Base-by-base conservation (phyloP, 2,888 invertebrate genomes). In the Caenorhabditis sinica region DNA sequence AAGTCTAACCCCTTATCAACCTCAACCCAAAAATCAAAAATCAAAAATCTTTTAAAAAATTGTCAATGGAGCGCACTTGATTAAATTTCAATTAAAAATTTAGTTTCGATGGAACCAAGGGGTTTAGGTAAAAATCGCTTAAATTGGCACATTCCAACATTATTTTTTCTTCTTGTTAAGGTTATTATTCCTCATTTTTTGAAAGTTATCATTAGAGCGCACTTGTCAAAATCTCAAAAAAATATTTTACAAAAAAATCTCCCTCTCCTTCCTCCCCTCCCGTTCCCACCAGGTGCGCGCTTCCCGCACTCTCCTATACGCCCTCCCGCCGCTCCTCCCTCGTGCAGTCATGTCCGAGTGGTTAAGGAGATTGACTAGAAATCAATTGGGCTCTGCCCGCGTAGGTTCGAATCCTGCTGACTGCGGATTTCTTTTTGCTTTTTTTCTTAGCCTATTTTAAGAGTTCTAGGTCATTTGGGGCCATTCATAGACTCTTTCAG, bases 331-430 rank as follows among this genome's bases (percentile, higher is more conserved):
- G n/a, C n/a, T n/a, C n/a, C n/a, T n/a, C n/a, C n/a, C n/a, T n/a
- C 63, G 49, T 69, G 85, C 85, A 85, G 85, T 85, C 85, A 83
- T 87, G 87, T 86, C 88, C 88, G 86, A 88, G 89, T n/a, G n/a
- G n/a, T n/a, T n/a, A n/a, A n/a, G 88, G 86, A 85, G 88, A 86
- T 86, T 87, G 88, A 87, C 86, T 88, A 63, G 88, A 88, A 88
- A 88, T 88, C 89, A 87, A 88, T 86, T 89, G 89, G 88, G 87
- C 88, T 89, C 81, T 87, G 88, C 84, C 85, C 88, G 87, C 87
- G 89, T 86, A 87, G 86, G 86, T 88, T 89, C 90, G 87, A 88
- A 86, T 87, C 86, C 86, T 87, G 88, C 85, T 83, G 83, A 82
- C 87, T 87, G 85, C 86, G 86, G 20, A 25, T 45, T 23, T 17